Evolutionary conservation across 1,140 invertebrate genomes (phyloP), one percentile per base, ranked within the genome.

Genomic region (Vollenhovia emeryi): DNA sequence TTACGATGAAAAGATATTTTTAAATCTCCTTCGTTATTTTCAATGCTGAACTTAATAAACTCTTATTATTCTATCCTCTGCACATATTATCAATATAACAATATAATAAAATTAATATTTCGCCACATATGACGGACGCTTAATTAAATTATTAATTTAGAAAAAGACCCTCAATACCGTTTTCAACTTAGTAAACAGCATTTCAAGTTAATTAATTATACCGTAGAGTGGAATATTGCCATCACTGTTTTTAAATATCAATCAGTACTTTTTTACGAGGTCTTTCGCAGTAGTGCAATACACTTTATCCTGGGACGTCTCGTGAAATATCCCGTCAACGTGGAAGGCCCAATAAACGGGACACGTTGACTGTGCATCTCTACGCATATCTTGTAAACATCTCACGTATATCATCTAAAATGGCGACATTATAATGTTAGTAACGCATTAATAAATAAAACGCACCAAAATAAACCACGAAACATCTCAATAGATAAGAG

Each of bases 281-380:
- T 89, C 87, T 50, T 71, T 64, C 13, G 69, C 76, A 1, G 68
- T 48, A 13, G 50, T 48, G 6, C 21, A 62, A 55, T 90, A 91
- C 27, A 91, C 60, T 4, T 87, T 87, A 24, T 91, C 89, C 21
- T 91, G 90, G 0, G 83, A 84, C 15, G 74, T 40, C 13, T 91
- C 69, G 8, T 73, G 57, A 45, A 91, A 91, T 13, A 87, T 86
- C 1, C 48, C 78, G 21, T 90, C 62, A 0, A 86, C 62, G 36
- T n/a, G 55, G n/a, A 91, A 91, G 1, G 74, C 33, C 90, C 90
- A 90, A 33, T 90, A 91, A 64, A 59, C 1, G 27, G 87, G 45
- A 45, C 18, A 8, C 11, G 18, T 78, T 0, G 40, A 48, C 2
- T 55, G 30, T 57, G 66, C 68, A 6, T 87, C 57, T 43, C 64